These are phyloP conservation scores for Actenoides hombroni DNA, from an alignment of 2,113 vertebrate species.

Conservation along the genomic window DNA sequence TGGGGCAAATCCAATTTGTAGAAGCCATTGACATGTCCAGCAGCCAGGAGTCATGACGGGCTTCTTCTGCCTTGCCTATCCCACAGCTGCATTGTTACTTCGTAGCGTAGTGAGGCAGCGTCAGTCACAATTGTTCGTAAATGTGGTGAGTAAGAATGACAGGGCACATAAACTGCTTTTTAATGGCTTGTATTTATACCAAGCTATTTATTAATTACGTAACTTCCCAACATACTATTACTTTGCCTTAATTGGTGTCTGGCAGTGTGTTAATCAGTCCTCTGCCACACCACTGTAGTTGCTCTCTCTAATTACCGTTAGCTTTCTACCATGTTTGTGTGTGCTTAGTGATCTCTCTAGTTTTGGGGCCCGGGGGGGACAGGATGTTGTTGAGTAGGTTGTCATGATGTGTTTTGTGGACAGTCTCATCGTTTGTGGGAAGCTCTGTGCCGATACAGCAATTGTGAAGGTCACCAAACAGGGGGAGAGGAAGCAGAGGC, in stretches of 20 bases:
- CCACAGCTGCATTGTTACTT: background rate
- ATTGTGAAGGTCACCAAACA: background rate
- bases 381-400: background rate
- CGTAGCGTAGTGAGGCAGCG: background rate
- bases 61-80: background rate
- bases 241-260: constrained; percentile 17
- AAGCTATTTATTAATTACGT: constrained; percentile 32
- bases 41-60: background rate
- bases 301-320: background rate
- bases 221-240: constrained; percentile 17
- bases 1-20: background rate
- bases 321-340: background rate
- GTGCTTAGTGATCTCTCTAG: background rate
- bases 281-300: background rate
- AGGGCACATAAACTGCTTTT: constrained; percentile 25
- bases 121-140: constrained; percentile 33
- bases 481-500: background rate
- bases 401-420: background rate
- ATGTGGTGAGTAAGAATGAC: constrained; percentile 31
- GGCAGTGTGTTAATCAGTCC: background rate
- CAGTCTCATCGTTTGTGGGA: background rate
- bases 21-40: background rate
- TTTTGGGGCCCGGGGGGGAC: background rate
- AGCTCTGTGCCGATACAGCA: background rate
- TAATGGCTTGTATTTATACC: constrained; percentile 13